Conservation (phyloP, 2,797 vertebrate species). For the Channallabes apus region DNA sequence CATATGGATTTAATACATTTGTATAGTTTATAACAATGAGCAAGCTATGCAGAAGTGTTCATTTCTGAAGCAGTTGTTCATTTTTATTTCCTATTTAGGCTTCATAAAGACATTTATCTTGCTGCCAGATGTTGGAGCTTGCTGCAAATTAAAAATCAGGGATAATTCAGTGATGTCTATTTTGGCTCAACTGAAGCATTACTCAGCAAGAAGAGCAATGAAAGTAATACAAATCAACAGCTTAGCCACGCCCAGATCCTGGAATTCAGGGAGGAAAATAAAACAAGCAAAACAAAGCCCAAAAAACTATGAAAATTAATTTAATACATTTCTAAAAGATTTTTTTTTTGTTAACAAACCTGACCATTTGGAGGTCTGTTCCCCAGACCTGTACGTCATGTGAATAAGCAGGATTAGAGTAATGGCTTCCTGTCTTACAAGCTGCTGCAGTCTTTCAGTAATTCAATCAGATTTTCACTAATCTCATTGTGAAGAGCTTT, state of each 20-base stretch:
- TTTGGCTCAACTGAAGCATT: background rate
- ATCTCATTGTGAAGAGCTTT: conserved; percentile 70
- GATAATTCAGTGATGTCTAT: background rate
- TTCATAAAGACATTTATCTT: conserved; percentile 7
- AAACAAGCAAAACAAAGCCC: background rate
- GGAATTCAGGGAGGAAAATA: background rate
- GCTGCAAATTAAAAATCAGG: conserved; percentile 2
- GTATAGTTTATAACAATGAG: background rate
- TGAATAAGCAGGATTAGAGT: conserved; percentile 65
- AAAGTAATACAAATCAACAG: background rate
- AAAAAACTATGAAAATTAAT: background rate
- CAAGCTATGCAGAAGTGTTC: background rate
- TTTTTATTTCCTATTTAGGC: background rate
- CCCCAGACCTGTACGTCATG: conserved; percentile 48
- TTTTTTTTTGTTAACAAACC: background rate
- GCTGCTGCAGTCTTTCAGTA: conserved; percentile 59
- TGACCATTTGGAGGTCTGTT: conserved; percentile 42
- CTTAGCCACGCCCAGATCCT: background rate
- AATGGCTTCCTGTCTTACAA: conserved; percentile 52
- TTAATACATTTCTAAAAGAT: background rate
- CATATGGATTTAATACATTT: background rate
- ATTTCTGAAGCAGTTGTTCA: background rate
- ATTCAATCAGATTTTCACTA: conserved; percentile 70
- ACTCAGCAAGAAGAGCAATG: background rate
- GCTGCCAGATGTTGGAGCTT: conserved; percentile 3